phyloP scores from a whole-genome alignment of 2,888 invertebrate genomes.

The Phragmatobia fuliginosa region DNA sequence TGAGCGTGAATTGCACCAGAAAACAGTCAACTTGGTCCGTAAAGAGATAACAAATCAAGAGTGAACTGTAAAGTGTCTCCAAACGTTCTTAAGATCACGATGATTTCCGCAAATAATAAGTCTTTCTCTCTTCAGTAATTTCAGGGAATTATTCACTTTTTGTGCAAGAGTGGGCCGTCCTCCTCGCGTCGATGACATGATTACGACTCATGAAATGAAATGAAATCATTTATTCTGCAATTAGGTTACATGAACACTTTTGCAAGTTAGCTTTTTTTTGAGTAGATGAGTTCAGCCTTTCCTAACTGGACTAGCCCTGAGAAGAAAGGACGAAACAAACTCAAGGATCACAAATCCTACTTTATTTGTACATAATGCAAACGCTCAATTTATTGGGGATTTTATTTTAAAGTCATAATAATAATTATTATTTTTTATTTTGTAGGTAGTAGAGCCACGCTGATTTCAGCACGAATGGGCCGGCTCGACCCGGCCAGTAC shows the following conservation, averaged over 20 bases:
- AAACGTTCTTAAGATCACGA: not conserved
- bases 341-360: no score
- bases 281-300: no score
- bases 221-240: no score
- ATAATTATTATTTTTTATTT: no score
- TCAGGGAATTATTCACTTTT: not conserved
- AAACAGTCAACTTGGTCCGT: not conserved
- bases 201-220: constrained; percentile 1
- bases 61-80: not conserved
- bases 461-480: no score
- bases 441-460: no score
- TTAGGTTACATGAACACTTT: no score
- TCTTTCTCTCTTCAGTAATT: not conserved
- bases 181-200: not conserved
- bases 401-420: not conserved
- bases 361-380: not conserved
- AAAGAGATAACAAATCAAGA: not conserved
- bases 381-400: not conserved
- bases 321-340: no score
- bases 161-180: constrained; percentile 7
- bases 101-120: not conserved
- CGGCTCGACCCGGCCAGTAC: no score
- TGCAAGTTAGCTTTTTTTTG: no score
- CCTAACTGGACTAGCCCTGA: no score
- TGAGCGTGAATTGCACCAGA: not conserved